A percentile compares a stretch with the other conserved stretches of the same genome.
phyloP scores from a whole-genome alignment of 2,797 vertebrate genomes.

The Tiaroga cobitis region DNA sequence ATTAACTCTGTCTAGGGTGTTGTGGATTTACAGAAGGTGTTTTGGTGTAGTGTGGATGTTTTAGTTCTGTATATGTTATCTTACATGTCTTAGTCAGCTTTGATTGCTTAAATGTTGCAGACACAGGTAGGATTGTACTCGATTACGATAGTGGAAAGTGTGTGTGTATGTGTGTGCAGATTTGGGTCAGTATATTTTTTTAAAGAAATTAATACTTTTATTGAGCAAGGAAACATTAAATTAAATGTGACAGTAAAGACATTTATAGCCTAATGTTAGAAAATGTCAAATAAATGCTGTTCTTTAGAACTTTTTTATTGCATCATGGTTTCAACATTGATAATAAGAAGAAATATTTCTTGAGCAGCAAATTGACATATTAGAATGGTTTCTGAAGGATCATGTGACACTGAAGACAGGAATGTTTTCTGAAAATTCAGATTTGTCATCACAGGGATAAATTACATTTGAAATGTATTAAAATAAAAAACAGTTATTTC shows the following conservation, averaged over 20 bases:
- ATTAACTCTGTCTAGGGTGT: constrained; percentile 58
- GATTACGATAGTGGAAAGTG: neutral
- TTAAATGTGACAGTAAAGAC: neutral
- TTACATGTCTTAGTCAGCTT: neutral
- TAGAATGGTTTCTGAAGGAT: neutral
- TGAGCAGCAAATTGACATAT: neutral
- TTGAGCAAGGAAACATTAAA: neutral
- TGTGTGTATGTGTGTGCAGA: neutral
- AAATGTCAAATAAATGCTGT: neutral
- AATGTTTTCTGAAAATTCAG: neutral
- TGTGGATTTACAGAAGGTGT: constrained; percentile 62
- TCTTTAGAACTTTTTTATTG: neutral
- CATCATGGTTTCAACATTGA: neutral
- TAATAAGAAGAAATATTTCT: neutral
- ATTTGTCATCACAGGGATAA: neutral
- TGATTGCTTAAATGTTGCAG: neutral
- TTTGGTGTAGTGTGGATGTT: constrained; percentile 41
- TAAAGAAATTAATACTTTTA: neutral
- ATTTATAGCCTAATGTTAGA: neutral
- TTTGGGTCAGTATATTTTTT: neutral
- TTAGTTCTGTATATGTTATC: neutral
- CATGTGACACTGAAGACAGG: neutral
- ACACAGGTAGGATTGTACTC: neutral
- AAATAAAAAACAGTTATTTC: neutral
- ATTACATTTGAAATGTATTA: neutral